Evolutionary conservation across 2,888 invertebrate genomes (phyloP).

Genomic region (Chrysolina americana): DNA sequence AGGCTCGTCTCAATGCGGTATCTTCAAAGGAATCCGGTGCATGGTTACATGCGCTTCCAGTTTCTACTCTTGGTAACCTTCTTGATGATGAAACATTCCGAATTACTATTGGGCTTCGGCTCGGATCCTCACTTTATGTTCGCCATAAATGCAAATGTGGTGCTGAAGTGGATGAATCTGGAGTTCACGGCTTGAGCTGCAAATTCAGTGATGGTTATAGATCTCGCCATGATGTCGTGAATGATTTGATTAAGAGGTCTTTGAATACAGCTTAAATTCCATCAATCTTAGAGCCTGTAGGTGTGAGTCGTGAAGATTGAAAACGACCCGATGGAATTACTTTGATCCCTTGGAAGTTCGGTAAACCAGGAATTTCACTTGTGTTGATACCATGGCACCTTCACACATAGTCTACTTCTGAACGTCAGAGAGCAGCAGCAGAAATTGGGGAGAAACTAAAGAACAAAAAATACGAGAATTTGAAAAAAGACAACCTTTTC

Average conservation of each 20-base stretch:
- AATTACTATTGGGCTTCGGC: constrained; percentile 8
- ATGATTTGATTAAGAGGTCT: no score
- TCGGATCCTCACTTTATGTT: constrained; percentile 1
- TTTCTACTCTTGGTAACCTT: not conserved
- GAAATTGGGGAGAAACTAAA: not conserved
- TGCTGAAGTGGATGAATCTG: not conserved
- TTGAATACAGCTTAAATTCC: no score
- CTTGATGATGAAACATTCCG: no score
- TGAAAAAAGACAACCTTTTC: not conserved
- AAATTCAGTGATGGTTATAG: no score
- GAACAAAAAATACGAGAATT: not conserved
- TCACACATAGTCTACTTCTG: not conserved
- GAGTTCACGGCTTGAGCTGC: not conserved
- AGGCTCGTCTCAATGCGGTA: constrained; percentile 1
- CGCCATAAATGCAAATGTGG: constrained; percentile 3
- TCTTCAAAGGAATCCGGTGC: not conserved
- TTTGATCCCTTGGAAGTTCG: no score
- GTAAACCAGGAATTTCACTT: no score
- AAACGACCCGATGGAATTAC: not conserved
- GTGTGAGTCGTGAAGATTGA: no score
- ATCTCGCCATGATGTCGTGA: no score
- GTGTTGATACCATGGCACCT: no score
- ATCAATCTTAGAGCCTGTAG: no score
- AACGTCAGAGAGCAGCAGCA: not conserved
- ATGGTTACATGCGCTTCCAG: constrained; percentile 2